Evolutionary conservation across 2,888 invertebrate species (phyloP).

Genomic region (Acheta domesticus): DNA sequence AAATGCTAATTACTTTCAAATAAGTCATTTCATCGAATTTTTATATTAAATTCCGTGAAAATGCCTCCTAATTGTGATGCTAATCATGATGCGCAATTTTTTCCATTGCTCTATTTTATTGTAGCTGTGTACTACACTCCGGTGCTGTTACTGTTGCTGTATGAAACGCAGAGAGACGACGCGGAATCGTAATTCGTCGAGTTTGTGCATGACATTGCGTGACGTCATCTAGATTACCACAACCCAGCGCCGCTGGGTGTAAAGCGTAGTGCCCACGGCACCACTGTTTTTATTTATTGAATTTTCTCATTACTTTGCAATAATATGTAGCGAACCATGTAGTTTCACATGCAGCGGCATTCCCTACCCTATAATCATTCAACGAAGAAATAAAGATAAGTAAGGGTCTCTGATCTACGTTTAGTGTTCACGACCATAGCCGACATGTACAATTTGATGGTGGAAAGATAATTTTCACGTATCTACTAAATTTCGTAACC

Average conservation of each 20-base stretch:
- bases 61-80: too few relatives aligned
- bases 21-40: too few relatives aligned
- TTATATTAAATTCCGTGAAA: too few relatives aligned
- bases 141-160: too few relatives aligned
- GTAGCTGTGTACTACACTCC: too few relatives aligned
- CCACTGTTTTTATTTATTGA: neutral
- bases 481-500: neutral
- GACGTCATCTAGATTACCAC: neutral
- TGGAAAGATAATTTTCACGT: neutral
- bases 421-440: neutral
- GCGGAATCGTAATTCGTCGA: neutral
- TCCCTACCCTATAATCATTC: neutral
- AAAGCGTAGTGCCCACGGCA: neutral
- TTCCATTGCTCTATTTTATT: too few relatives aligned
- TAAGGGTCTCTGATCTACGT: neutral
- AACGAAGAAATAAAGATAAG: slow-evolving; percentile 5
- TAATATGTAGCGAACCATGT: neutral
- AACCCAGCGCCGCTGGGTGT: too few relatives aligned
- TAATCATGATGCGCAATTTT: too few relatives aligned
- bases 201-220: neutral
- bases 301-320: slow-evolving; percentile 9
- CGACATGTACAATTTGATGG: neutral
- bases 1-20: too few relatives aligned
- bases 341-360: neutral
- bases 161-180: too few relatives aligned